These are phyloP conservation scores for Macropis europaea DNA, from an alignment of 2,888 invertebrate species.

Conservation along the genomic window DNA sequence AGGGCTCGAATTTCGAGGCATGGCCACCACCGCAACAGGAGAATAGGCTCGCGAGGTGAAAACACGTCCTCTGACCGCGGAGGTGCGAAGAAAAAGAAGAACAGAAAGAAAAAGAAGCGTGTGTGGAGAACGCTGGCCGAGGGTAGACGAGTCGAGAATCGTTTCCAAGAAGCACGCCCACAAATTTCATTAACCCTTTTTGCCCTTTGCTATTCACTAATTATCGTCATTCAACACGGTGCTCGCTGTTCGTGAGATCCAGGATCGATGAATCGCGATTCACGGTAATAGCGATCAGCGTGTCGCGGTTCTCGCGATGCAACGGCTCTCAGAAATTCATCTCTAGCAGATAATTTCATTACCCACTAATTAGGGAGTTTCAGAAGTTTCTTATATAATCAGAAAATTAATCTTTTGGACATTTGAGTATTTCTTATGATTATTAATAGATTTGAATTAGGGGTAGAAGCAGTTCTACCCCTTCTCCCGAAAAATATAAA, in stretches of 20 bases:
- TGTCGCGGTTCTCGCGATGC: conserved; percentile 37
- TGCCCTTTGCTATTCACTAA: conserved; percentile 36
- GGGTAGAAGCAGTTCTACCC: no score
- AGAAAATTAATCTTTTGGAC: no score
- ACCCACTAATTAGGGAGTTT: no score
- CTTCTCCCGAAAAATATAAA: no score
- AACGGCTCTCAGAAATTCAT: conserved; percentile 24
- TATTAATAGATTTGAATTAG: no score
- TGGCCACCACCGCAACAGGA: conserved; percentile 63
- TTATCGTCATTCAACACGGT: conserved; percentile 37
- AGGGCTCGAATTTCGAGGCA: conserved; percentile 73
- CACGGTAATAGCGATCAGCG: conserved; percentile 47
- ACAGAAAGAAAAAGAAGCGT: conserved; percentile 21
- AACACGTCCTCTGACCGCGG: conserved; percentile 55
- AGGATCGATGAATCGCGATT: conserved; percentile 42
- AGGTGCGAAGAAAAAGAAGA: conserved; percentile 60
- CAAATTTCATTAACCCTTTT: conserved; percentile 46
- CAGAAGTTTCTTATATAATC: no score
- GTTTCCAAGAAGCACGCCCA: conserved; percentile 52
- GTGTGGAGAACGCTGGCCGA: conserved; percentile 48
- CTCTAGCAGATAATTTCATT: conserved; percentile 38
- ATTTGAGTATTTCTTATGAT: no score
- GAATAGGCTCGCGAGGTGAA: conserved; percentile 57
- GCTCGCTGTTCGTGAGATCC: conserved; percentile 25
- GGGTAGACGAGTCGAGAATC: conserved; percentile 53